Evolutionary conservation across 1,140 invertebrate species (phyloP).

Genomic region (Papilio aristodemus): DNA sequence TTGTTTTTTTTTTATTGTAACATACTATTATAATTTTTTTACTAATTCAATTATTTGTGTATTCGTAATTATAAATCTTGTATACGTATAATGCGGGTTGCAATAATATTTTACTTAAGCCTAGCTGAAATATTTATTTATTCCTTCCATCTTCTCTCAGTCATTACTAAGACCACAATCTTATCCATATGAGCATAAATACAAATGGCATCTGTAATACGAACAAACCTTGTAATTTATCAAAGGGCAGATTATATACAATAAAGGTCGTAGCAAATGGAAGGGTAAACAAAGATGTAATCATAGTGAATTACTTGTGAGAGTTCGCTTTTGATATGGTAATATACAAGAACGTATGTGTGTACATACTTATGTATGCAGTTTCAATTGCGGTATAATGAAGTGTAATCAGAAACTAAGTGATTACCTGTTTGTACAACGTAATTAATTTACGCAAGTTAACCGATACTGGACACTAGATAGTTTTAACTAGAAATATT

Average conservation of each 20-base stretch:
- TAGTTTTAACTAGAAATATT: background rate
- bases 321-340: background rate
- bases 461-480: background rate
- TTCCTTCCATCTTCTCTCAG: no score
- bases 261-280: conserved; percentile 12
- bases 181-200: background rate
- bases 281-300: conserved; percentile 17
- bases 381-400: background rate
- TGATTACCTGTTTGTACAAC: conserved; percentile 7
- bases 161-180: background rate
- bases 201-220: background rate
- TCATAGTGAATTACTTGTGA: background rate
- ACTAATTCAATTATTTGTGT: no score
- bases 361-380: background rate
- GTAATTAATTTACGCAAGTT: background rate
- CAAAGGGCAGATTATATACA: background rate
- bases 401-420: conserved; percentile 19
- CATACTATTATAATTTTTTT: no score
- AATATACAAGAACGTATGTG: background rate
- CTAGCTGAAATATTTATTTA: no score
- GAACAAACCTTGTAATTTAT: background rate
- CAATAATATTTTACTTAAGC: no score
- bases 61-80: no score
- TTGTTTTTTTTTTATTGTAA: no score
- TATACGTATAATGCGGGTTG: no score